phyloP scores from a whole-genome alignment of 2,888 invertebrate genomes.

The Cephus pygmeus region DNA sequence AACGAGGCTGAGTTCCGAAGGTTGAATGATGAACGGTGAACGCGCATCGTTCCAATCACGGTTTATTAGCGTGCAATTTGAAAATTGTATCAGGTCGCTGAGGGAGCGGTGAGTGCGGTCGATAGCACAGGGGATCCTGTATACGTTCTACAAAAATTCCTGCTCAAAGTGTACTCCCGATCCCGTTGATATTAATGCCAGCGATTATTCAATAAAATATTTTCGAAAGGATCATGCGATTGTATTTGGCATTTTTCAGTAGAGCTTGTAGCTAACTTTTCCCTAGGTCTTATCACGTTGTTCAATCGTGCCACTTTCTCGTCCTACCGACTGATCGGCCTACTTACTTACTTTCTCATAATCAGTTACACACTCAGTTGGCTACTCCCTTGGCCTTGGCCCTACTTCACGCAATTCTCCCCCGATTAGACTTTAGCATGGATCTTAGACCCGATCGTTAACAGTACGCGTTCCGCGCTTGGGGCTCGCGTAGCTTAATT shows the following conservation, averaged over 20 bases:
- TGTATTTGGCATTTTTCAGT: not conserved
- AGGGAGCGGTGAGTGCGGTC: conserved; percentile 36
- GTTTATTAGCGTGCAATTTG: conserved; percentile 56
- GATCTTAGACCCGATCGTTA: conserved; percentile 51
- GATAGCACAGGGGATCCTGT: not conserved
- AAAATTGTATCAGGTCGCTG: conserved; percentile 52
- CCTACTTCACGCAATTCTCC: conserved; percentile 60
- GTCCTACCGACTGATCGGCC: conserved; percentile 53
- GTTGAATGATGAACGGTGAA: conserved; percentile 15
- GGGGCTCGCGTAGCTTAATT: not conserved
- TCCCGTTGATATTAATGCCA: too few species aligned
- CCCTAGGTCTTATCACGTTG: not conserved
- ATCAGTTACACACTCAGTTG: conserved; percentile 24
- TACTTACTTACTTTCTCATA: conserved; percentile 41
- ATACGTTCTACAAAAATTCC: not conserved
- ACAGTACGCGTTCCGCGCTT: conserved; percentile 18
- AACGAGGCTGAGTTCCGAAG: conserved; percentile 13
- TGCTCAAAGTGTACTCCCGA: not conserved
- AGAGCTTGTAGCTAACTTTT: not conserved
- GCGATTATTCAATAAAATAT: not conserved
- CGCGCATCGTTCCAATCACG: conserved; percentile 45
- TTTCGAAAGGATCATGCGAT: not conserved
- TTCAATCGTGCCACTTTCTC: conserved; percentile 49
- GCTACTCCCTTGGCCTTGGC: conserved; percentile 62
- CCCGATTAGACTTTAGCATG: conserved; percentile 41